A percentile compares a stretch with the other conserved stretches of the same genome.
Evolutionary conservation across 1,140 invertebrate genomes (phyloP).

Genomic region (Drosophila bocki): DNA sequence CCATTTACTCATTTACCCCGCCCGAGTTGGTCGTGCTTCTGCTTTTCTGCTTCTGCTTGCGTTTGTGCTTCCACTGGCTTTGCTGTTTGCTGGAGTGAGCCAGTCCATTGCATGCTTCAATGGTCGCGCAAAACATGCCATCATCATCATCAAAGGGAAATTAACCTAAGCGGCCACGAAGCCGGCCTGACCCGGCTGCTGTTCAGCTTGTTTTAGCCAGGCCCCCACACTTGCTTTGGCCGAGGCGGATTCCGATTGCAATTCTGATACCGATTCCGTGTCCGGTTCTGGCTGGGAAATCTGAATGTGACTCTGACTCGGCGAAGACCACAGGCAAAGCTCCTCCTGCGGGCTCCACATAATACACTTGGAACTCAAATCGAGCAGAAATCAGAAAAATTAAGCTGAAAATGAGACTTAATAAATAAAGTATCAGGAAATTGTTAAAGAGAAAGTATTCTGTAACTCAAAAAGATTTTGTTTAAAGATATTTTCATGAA

Average conservation of each 20-base stretch:
- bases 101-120: constrained; percentile 78
- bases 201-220: constrained; percentile 40
- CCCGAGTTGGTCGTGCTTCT: background rate
- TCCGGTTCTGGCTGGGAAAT: background rate
- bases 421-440: background rate
- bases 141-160: constrained; percentile 78
- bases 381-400: background rate
- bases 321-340: constrained; percentile 15
- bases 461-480: accelerated
- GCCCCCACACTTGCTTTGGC: constrained; percentile 1
- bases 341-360: constrained; percentile 25
- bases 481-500: too few species aligned
- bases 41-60: background rate
- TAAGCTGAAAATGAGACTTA: background rate
- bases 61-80: constrained; percentile 5
- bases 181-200: constrained; percentile 38
- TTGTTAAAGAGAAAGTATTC: background rate
- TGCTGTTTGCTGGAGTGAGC: constrained; percentile 62
- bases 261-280: constrained; percentile 6
- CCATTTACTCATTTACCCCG: constrained; percentile 45
- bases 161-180: constrained; percentile 81
- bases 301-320: constrained; percentile 23
- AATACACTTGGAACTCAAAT: constrained; percentile 23
- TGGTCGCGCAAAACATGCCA: constrained; percentile 79
- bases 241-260: background rate